Base-by-base conservation (phyloP, 2,113 vertebrate species). In the Plecotus auritus region DNA sequence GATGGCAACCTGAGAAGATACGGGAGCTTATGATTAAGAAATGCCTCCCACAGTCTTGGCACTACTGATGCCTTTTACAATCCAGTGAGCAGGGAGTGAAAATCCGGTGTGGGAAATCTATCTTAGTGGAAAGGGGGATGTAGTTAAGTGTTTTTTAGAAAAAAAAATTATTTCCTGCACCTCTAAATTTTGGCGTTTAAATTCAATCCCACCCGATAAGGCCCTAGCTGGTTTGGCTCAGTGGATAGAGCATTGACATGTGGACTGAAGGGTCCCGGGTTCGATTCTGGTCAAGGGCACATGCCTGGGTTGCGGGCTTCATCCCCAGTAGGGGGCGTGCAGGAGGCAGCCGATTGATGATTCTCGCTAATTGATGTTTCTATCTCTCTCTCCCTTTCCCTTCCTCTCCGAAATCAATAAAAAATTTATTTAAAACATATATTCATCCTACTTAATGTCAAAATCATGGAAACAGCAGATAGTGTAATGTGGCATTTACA, bases 391-490 rank as follows among this genome's bases (percentile, higher is more conserved):
- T 32, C 13, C 64, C 30, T 66, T 66, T 32, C 30, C 30, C 13
- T 66, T 61, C 59, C 30, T 66, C 13, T 32, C 64, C 32, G 30
- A 66, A 66, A 32, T 66, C 30, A 66, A 66, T 66, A 66, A 66
- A 64, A 66, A 8, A 61, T 28, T 28, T 61, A 61, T 61, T 61
- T 61, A 5, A 61, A 61, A 59, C 10, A 61, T 28, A 61, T 95
- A 81, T 86, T 89, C 72, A 80, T 84, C 54, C 64, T 61, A 45
- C 72, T 91, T 91, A 95, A 85, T 92, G 85, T 37, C 64, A 49
- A 85, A 93, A 83, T 92, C 73, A 92, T 49, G 12, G 20, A 82
- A 95, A 91, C 7, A 54, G 85, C 35, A 90, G 77, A 87, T 20
- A 69, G 54, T 59, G 13, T 74, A 64, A 67, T 9, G 14, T 90